phyloP scores from a whole-genome alignment of 2,797 vertebrate genomes.

The Spinus pinus region DNA sequence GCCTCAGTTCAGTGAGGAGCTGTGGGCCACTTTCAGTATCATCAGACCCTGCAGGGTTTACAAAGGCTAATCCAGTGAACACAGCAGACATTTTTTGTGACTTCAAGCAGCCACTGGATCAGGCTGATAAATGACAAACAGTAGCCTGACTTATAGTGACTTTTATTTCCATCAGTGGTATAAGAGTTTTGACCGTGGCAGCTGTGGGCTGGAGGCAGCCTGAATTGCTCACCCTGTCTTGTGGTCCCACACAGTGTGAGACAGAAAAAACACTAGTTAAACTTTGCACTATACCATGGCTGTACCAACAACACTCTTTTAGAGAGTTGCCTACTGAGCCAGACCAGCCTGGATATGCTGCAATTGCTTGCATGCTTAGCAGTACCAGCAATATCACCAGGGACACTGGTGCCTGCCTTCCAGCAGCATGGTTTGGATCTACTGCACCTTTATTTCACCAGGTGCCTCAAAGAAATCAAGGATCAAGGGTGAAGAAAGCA shows the following conservation, averaged over 20 bases:
- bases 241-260: not conserved
- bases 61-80: not conserved
- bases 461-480: not conserved
- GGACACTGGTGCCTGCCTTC: not conserved
- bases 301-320: not conserved
- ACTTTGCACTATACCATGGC: not conserved
- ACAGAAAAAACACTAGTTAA: not conserved
- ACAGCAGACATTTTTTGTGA: not conserved
- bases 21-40: not conserved
- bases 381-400: not conserved
- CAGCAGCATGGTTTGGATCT: not conserved
- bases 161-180: not conserved
- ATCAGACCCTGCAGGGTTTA: not conserved
- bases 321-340: not conserved
- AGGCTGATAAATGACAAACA: not conserved
- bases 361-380: not conserved
- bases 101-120: not conserved
- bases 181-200: not conserved
- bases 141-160: not conserved
- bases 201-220: not conserved
- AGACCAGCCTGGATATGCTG: not conserved
- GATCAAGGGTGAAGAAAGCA: not conserved
- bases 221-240: not conserved
- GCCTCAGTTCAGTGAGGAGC: not conserved
- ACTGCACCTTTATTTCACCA: not conserved